Evolutionary conservation across 2,888 invertebrate species (phyloP).

Genomic region (Listrodromus nycthemerus): DNA sequence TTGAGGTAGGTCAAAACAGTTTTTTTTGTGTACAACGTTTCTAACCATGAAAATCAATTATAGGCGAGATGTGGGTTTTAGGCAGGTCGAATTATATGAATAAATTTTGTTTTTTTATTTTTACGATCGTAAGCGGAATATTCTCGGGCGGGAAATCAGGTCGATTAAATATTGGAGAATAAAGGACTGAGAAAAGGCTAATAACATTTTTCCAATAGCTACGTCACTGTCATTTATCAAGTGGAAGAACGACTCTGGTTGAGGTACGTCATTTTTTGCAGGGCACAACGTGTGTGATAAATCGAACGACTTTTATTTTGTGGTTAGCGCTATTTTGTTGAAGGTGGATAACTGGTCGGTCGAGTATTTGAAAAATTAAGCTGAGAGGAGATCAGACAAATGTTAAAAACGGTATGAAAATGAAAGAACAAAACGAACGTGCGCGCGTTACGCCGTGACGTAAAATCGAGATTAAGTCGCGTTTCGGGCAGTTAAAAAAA

Average conservation of each 20-base stretch:
- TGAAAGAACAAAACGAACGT: not conserved
- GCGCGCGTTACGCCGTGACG: not conserved
- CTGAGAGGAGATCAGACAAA: not conserved
- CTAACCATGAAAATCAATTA: no score
- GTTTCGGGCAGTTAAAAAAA: not conserved
- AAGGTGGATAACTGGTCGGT: slow-evolving; percentile 44
- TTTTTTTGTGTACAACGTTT: no score
- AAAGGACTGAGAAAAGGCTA: not conserved
- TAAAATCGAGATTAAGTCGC: no score
- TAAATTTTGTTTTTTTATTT: not conserved
- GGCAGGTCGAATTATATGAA: slow-evolving; percentile 9
- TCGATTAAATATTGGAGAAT: slow-evolving; percentile 34
- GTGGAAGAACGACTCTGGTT: not conserved
- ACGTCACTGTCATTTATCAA: slow-evolving; percentile 25
- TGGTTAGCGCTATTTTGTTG: not conserved
- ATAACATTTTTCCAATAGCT: not conserved
- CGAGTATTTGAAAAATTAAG: slow-evolving; percentile 21
- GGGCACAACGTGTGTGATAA: not conserved
- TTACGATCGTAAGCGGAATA: not conserved
- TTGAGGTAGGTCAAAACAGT: no score
- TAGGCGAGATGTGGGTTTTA: not conserved
- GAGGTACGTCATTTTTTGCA: slow-evolving; percentile 14
- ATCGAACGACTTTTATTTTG: not conserved
- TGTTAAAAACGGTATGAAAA: no score
- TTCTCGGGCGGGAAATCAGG: slow-evolving; percentile 23